Evolutionary conservation across 1,140 invertebrate genomes (phyloP).

Genomic region (Drosophila insularis): DNA sequence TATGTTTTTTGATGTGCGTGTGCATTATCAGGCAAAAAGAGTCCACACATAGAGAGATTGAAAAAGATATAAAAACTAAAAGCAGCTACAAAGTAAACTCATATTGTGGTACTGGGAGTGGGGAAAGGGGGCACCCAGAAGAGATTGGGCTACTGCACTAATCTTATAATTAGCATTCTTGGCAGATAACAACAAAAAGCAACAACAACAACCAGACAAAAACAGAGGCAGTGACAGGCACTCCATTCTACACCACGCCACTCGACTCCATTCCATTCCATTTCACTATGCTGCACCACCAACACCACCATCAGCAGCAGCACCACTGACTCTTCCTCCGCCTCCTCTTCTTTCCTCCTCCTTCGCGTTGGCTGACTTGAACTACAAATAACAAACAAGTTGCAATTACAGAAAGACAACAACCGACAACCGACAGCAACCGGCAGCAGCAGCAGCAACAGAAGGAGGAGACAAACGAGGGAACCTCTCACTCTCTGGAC

Average conservation of each 20-base stretch:
- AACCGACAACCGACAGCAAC: slow-evolving; percentile 18
- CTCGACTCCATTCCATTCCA: not conserved
- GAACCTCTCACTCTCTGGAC: slow-evolving; percentile 38
- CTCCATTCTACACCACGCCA: not conserved
- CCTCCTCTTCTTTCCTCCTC: not conserved
- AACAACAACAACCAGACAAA: slow-evolving; percentile 38
- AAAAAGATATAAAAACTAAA: slow-evolving; percentile 30
- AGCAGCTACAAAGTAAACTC: slow-evolving; percentile 25
- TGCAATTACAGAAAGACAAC: slow-evolving; percentile 61
- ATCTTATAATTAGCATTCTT: slow-evolving; percentile 81
- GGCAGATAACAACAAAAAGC: slow-evolving; percentile 76
- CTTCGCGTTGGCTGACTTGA: slow-evolving; percentile 44
- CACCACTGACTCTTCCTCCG: not conserved
- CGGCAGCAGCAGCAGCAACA: not conserved
- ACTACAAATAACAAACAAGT: slow-evolving; percentile 79
- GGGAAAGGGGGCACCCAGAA: slow-evolving; percentile 1
- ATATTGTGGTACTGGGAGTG: slow-evolving; percentile 16
- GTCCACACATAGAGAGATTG: slow-evolving; percentile 50
- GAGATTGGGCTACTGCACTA: slow-evolving; percentile 63
- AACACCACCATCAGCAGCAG: not conserved
- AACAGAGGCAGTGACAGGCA: slow-evolving; percentile 47
- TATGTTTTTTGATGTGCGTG: slow-evolving; percentile 58
- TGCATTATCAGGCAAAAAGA: slow-evolving; percentile 53
- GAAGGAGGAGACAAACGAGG: slow-evolving; percentile 3
- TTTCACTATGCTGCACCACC: too few species aligned